Conservation (phyloP, 2,113 vertebrate species). For the Nesoenas mayeri region DNA sequence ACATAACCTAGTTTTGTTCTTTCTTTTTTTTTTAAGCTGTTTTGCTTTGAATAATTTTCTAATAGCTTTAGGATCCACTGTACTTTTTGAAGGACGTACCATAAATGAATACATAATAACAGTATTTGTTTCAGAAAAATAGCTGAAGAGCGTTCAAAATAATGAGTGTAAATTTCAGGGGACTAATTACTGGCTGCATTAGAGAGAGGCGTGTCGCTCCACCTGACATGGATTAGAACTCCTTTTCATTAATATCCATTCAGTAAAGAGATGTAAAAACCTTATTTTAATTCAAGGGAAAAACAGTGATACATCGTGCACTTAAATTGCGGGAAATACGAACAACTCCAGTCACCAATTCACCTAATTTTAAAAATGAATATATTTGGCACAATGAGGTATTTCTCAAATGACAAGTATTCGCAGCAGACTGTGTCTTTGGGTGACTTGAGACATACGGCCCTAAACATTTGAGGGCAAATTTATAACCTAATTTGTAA, state of each 20-base stretch:
- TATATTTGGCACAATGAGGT: slow-evolving; percentile 30
- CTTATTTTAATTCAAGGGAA: slow-evolving; percentile 45
- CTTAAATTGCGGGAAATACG: slow-evolving; percentile 41
- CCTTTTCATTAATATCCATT: slow-evolving; percentile 55
- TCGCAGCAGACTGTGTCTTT: slow-evolving; percentile 16
- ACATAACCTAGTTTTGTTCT: background rate
- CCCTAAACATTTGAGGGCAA: slow-evolving; percentile 60
- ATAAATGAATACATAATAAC: background rate
- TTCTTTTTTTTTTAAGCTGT: background rate
- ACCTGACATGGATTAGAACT: slow-evolving; percentile 53
- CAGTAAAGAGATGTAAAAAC: slow-evolving; percentile 32
- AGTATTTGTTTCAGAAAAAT: background rate
- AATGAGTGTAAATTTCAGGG: slow-evolving; percentile 38
- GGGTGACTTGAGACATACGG: slow-evolving; percentile 59
- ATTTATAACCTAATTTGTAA: slow-evolving; percentile 64
- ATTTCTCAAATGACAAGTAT: slow-evolving; percentile 44
- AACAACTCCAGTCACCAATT: background rate
- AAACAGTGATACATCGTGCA: background rate
- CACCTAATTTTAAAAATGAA: slow-evolving; percentile 55
- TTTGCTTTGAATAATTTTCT: background rate
- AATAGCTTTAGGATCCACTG: background rate
- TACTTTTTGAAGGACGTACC: background rate
- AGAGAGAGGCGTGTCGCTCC: slow-evolving; percentile 35
- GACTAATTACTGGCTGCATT: slow-evolving; percentile 50
- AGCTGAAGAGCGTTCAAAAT: slow-evolving; percentile 35